Evolutionary conservation across 2,797 vertebrate species (phyloP).

Genomic region (Apogon hyalosoma): DNA sequence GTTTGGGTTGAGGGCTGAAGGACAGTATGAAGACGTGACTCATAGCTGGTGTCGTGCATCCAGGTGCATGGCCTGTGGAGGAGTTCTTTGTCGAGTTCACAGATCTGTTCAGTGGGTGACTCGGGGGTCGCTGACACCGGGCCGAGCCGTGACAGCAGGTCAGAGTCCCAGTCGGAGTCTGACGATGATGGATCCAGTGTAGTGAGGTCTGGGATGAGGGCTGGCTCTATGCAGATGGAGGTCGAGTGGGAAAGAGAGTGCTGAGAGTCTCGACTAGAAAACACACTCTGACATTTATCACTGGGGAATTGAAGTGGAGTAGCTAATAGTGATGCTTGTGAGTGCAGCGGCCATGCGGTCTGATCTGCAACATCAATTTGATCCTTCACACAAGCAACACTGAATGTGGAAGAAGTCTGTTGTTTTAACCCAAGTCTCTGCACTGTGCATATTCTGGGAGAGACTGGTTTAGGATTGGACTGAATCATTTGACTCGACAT

Average conservation of each 20-base stretch:
- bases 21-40: conserved; percentile 75
- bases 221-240: conserved; percentile 72
- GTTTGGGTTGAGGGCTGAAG: conserved; percentile 54
- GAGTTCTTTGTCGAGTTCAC: conserved; percentile 65
- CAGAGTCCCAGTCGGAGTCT: conserved; percentile 77
- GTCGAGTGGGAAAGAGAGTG: conserved; percentile 59
- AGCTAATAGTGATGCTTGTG: conserved; percentile 21
- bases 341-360: conserved; percentile 20
- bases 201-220: conserved; percentile 54
- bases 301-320: not conserved
- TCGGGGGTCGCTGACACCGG: not conserved
- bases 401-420: conserved; percentile 21
- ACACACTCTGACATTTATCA: not conserved
- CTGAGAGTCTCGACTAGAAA: conserved; percentile 53
- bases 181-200: conserved; percentile 67
- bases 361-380: conserved; percentile 5
- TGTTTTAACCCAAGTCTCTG: conserved; percentile 16
- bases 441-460: not conserved
- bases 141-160: conserved; percentile 68
- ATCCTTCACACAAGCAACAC: conserved; percentile 30
- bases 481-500: not conserved
- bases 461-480: not conserved
- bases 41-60: conserved; percentile 74
- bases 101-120: not conserved
- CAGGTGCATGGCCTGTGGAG: conserved; percentile 76